Conservation (phyloP, 2,797 vertebrate genomes). For the Lagorchestes hirsutus region DNA sequence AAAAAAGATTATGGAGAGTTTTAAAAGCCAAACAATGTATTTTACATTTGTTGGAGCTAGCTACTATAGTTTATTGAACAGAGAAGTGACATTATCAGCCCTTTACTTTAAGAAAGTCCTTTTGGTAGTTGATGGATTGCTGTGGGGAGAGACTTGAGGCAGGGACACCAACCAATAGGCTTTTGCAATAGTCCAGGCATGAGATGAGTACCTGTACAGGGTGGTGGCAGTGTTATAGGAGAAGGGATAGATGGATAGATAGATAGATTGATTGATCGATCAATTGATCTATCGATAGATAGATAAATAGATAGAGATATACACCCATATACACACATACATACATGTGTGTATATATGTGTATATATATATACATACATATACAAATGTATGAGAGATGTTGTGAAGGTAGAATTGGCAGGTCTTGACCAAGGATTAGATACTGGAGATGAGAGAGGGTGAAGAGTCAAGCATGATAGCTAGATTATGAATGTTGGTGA, state of each 20-base stretch:
- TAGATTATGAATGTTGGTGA: not conserved
- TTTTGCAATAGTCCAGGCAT: no score
- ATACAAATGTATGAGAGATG: not conserved
- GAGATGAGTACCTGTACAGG: not conserved
- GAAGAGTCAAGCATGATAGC: not conserved
- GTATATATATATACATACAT: no score
- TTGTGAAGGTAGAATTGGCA: not conserved
- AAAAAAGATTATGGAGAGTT: not conserved
- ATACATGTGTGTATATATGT: not conserved
- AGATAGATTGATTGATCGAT: no score
- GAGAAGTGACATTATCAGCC: not conserved
- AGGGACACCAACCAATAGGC: not conserved
- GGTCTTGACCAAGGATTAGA: not conserved
- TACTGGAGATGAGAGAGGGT: not conserved
- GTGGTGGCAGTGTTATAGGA: not conserved
- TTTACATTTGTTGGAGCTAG: not conserved
- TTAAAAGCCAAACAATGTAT: not conserved
- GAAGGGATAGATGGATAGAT: not conserved
- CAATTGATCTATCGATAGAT: no score
- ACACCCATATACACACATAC: no score
- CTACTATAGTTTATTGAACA: not conserved
- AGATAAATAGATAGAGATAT: no score
- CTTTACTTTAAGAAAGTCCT: not conserved
- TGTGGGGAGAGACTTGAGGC: not conserved
- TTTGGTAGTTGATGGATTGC: not conserved